phyloP scores from a whole-genome alignment of 2,113 vertebrate genomes.

The Phaethon lepturus region DNA sequence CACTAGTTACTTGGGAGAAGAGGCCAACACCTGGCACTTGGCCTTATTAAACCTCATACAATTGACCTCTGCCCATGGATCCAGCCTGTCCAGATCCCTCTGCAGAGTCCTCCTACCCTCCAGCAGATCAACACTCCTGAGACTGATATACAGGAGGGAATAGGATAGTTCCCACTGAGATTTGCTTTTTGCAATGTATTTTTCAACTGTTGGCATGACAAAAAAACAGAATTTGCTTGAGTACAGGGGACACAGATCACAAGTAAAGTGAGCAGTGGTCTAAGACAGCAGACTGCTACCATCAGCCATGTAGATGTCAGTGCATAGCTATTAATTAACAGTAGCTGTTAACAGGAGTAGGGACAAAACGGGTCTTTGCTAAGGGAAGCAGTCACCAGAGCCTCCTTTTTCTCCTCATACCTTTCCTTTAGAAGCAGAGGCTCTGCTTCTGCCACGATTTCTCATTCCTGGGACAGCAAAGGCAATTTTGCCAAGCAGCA shows the following conservation, averaged over 20 bases:
- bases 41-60: too few relatives aligned
- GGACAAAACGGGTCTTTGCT: not conserved
- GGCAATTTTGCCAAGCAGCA: not conserved
- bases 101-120: too few relatives aligned
- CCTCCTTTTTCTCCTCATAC: not conserved
- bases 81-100: too few relatives aligned
- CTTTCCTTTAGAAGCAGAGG: not conserved
- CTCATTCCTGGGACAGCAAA: not conserved
- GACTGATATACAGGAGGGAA: not conserved
- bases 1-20: too few relatives aligned
- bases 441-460: not conserved
- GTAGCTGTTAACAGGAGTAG: not conserved
- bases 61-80: too few relatives aligned
- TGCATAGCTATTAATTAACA: not conserved
- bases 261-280: not conserved
- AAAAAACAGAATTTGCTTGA: not conserved
- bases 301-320: not conserved
- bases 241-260: not conserved
- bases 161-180: fast-evolving
- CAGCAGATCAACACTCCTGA: not conserved
- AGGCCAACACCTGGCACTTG: too few relatives aligned
- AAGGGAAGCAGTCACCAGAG: not conserved
- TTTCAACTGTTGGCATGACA: not conserved
- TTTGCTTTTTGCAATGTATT: not conserved
- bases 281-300: not conserved